phyloP scores from a whole-genome alignment of 2,113 vertebrate genomes.

The Numenius arquata region DNA sequence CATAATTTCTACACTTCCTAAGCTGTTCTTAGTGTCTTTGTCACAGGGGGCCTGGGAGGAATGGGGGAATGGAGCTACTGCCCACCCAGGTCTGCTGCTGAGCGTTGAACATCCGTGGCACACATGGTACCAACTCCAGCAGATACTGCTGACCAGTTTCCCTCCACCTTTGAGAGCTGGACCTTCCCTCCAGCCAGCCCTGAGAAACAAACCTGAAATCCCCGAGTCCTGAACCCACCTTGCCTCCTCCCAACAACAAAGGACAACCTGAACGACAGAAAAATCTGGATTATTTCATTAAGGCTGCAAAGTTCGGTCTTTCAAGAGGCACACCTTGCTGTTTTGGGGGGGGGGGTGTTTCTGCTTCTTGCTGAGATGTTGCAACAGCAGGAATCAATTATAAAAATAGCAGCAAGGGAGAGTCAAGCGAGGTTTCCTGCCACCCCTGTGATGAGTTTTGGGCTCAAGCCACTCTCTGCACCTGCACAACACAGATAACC shows the following conservation, averaged over 20 bases:
- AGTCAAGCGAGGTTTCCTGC: neutral
- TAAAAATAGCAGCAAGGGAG: neutral
- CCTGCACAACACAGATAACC: neutral
- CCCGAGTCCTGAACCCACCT: neutral
- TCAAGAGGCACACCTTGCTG: neutral
- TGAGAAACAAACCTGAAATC: neutral
- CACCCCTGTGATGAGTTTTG: neutral
- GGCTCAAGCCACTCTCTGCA: neutral
- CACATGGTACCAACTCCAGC: rapidly evolving
- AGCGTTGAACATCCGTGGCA: rapidly evolving
- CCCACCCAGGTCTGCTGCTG: neutral
- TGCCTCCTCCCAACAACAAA: neutral
- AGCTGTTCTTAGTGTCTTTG: neutral
- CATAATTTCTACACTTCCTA: neutral
- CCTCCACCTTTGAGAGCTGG: neutral
- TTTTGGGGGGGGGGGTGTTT: neutral
- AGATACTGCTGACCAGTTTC: neutral
- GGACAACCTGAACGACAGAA: neutral
- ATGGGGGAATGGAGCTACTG: neutral
- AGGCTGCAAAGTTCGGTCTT: neutral
- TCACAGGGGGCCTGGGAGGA: neutral
- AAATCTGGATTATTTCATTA: neutral
- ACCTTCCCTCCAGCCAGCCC: neutral
- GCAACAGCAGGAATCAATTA: neutral
- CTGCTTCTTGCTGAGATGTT: neutral